A percentile compares a stretch with the other conserved stretches of the same genome.
phyloP scores from a whole-genome alignment of 2,113 vertebrate species.

The Delphinapterus leucas region DNA sequence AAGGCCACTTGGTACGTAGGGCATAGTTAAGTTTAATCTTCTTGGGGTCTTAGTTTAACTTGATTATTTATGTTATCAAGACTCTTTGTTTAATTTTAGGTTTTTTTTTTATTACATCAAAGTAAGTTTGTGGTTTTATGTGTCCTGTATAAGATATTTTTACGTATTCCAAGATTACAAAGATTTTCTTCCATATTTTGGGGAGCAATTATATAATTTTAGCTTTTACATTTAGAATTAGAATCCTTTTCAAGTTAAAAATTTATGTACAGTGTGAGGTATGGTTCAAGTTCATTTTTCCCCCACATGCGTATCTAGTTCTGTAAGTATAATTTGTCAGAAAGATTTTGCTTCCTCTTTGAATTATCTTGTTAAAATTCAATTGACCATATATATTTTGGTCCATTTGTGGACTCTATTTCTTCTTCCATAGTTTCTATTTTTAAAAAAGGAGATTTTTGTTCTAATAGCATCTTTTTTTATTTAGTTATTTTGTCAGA shows the following conservation, averaged over 20 bases:
- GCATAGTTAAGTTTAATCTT: no score
- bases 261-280: neutral
- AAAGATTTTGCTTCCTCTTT: neutral
- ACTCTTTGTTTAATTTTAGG: neutral
- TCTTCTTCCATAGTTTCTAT: neutral
- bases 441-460: neutral
- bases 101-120: neutral
- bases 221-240: no score
- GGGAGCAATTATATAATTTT: no score
- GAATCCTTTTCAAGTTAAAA: neutral
- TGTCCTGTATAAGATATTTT: neutral
- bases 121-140: neutral
- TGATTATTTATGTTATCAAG: neutral
- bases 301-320: neutral
- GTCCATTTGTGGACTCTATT: neutral
- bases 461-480: neutral
- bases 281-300: neutral
- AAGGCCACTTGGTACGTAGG: neutral
- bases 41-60: no score
- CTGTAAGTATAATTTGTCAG: neutral
- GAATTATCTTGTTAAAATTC: neutral
- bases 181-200: no score
- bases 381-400: neutral
- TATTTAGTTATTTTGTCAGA: neutral
- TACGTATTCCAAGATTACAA: no score